Conservation (phyloP, 2,888 invertebrate genomes). For the Spicauda simplicius region DNA sequence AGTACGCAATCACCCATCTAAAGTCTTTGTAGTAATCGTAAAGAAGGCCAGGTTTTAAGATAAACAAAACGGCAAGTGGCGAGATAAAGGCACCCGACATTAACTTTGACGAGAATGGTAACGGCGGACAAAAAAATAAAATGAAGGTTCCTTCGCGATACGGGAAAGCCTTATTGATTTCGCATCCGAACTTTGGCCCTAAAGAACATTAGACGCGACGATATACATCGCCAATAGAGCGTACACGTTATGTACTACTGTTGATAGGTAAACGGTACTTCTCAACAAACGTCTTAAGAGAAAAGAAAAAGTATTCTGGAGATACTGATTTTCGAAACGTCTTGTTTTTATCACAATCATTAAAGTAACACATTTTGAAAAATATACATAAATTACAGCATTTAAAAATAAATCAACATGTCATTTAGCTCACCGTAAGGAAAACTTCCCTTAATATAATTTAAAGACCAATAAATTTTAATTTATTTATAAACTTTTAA, state of each 20-base stretch:
- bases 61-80: conserved; percentile 30
- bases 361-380: too few species aligned
- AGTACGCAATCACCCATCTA: conserved; percentile 9
- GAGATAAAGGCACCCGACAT: conserved; percentile 19
- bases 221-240: conserved; percentile 44
- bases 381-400: too few species aligned
- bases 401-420: too few species aligned
- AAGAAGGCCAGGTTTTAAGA: conserved; percentile 23
- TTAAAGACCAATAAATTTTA: too few species aligned
- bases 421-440: too few species aligned
- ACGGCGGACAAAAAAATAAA: conserved; percentile 8
- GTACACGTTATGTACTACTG: conserved; percentile 32
- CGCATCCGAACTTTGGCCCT: conserved; percentile 26
- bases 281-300: not conserved
- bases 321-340: too few species aligned
- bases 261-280: not conserved
- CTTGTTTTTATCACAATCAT: too few species aligned
- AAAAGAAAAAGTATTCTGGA: too few species aligned
- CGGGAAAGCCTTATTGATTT: conserved; percentile 34
- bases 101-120: conserved; percentile 32
- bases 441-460: too few species aligned
- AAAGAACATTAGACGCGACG: conserved; percentile 41
- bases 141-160: conserved; percentile 23
- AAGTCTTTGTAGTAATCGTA: conserved; percentile 19
- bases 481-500: too few species aligned